phyloP scores from a whole-genome alignment of 2,113 vertebrate species.

The Rhegmatorhina hoffmannsi region DNA sequence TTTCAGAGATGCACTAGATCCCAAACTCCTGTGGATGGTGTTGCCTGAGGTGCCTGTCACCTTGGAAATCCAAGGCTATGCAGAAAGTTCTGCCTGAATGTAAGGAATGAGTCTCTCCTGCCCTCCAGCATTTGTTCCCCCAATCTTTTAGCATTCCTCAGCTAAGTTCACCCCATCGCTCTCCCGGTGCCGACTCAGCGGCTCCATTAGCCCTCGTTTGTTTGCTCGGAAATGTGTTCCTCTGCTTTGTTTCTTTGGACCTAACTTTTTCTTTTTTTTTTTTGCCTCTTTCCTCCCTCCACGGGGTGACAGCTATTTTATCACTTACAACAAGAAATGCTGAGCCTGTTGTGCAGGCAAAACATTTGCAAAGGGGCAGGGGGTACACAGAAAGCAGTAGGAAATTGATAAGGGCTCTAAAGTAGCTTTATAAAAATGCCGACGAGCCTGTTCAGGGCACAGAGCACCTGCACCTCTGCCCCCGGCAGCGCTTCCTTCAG shows the following conservation, averaged over 20 bases:
- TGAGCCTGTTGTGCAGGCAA: conserved; percentile 65
- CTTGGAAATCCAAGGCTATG: neutral
- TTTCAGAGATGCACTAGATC: neutral
- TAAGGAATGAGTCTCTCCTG: neutral
- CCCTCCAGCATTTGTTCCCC: conserved; percentile 13
- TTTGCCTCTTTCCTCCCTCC: conserved; percentile 49
- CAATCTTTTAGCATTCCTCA: neutral
- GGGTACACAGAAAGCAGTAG: conserved; percentile 64
- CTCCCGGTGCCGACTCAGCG: conserved; percentile 28
- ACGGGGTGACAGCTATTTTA: conserved; percentile 70
- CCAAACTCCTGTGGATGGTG: neutral
- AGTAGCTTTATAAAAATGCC: conserved; percentile 75
- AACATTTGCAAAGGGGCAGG: conserved; percentile 71
- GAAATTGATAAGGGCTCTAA: conserved; percentile 70
- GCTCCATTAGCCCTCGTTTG: conserved; percentile 23
- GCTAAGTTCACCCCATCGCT: neutral
- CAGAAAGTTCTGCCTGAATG: neutral
- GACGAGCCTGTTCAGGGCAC: conserved; percentile 67
- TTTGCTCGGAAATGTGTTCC: conserved; percentile 15
- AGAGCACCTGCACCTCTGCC: conserved; percentile 70
- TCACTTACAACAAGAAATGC: conserved; percentile 68
- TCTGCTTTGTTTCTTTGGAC: conserved; percentile 29
- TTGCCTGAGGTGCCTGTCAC: neutral
- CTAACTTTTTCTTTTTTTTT: neutral
- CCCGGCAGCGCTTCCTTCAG: conserved; percentile 68